A percentile compares a stretch with the other conserved stretches of the same genome.
Conservation (phyloP, 2,113 vertebrate species). For the Diphyllodes magnificus region DNA sequence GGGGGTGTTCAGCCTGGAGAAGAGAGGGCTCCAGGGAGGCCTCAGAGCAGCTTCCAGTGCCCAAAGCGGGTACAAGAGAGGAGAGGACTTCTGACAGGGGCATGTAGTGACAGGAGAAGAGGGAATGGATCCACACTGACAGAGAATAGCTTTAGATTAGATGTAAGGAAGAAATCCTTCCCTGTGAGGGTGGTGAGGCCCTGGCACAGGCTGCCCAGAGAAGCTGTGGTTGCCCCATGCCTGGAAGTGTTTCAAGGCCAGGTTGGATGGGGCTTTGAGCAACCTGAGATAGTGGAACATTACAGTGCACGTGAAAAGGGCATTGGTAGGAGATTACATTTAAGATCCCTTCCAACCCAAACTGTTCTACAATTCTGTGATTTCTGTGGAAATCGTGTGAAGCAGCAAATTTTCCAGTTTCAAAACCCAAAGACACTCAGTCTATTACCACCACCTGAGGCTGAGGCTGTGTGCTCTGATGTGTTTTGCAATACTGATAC, state of each 20-base stretch:
- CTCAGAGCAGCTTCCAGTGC: background rate
- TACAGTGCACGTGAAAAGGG: background rate
- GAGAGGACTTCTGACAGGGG: background rate
- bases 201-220: background rate
- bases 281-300: accelerated
- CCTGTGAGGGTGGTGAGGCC: background rate
- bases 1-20: background rate
- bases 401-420: background rate
- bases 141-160: background rate
- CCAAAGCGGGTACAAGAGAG: background rate
- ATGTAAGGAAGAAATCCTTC: background rate
- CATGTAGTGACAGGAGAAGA: background rate
- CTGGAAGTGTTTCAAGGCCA: background rate
- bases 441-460: background rate
- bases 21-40: no score
- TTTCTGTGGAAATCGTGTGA: background rate
- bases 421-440: background rate
- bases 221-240: background rate
- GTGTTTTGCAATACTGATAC: background rate
- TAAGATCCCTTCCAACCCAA: background rate
- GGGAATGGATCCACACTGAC: background rate
- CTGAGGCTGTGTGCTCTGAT: background rate
- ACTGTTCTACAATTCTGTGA: background rate
- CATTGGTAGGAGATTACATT: background rate
- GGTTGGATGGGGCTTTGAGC: background rate